phyloP scores from a whole-genome alignment of 2,113 vertebrate genomes.

The Chitala chitala region DNA sequence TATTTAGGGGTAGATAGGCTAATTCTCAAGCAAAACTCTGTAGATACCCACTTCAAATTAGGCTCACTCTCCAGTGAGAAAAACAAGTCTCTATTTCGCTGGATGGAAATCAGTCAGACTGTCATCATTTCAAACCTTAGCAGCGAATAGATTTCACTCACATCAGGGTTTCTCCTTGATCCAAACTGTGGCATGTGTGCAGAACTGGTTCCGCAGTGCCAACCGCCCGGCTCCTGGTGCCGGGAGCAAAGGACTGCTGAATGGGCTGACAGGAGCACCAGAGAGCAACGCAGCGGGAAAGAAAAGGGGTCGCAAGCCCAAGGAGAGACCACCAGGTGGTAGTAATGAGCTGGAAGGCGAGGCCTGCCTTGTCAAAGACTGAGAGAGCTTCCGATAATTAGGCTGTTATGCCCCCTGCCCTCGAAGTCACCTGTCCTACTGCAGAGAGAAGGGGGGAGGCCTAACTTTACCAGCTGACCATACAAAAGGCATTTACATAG shows the following conservation, averaged over 20 bases:
- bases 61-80: background rate
- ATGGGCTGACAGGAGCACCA: slow-evolving; percentile 38
- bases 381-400: slow-evolving; percentile 29
- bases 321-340: slow-evolving; percentile 65
- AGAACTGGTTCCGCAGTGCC: slow-evolving; percentile 96
- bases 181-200: slow-evolving; percentile 14
- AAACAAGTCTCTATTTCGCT: background rate
- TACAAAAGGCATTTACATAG: background rate
- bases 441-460: slow-evolving; percentile 53
- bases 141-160: background rate
- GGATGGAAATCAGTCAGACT: background rate
- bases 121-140: background rate
- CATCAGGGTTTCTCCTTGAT: background rate
- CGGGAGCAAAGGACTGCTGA: slow-evolving; percentile 62
- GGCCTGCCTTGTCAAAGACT: slow-evolving; percentile 48
- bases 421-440: slow-evolving; percentile 44
- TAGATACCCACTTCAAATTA: background rate
- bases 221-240: slow-evolving; percentile 66
- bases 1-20: no score
- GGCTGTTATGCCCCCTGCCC: background rate
- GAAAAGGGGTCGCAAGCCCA: slow-evolving; percentile 88
- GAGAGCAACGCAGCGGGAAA: slow-evolving; percentile 68
- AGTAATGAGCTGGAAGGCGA: background rate
- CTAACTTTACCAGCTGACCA: slow-evolving; percentile 21
- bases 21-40: background rate